Base-by-base conservation (phyloP, 2,888 invertebrate species). In the Tetranychus piercei region DNA sequence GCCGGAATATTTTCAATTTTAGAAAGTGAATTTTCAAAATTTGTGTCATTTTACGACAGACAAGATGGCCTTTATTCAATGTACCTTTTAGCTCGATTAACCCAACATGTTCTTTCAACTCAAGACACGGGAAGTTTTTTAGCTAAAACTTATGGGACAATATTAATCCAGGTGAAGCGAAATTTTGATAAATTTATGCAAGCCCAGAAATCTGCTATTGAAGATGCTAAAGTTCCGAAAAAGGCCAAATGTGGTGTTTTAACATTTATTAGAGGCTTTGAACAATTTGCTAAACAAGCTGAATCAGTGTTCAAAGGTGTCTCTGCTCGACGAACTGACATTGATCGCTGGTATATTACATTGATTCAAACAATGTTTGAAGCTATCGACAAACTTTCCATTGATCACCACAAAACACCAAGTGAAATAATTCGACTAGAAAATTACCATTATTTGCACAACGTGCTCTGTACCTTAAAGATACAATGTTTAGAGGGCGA, bases 381-480 rank as follows among this genome's bases (percentile, higher is more conserved):
- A 79, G 89, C 89, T 77, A 90, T 95, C 77, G 86, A 87, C 66
- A 83, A 87, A 73, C 90, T 93, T 79, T 88, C 92, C 0, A 85
- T 84, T 74, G 91, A 93, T 80, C 92, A 93, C 82, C 88, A 89
- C 78, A 94, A 94, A 84, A 94, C 94, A 20, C 97, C 96, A 6
- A 87, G 89, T 73, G 90, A 92, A 84, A 93, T 95, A 71, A 87
- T 95, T 73, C 90, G 90, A 83, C 91, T 94, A 89, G 90, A 97
- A 85, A 99, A 97, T 84, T 96, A 91, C 84, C 96, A 97, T 85
- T 90, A 91, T 80, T 87, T 99, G 82, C 89, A 90, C 82, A 91
- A 89, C 71, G 84, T 90, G 78, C 83, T 96, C 78, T 90, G 91
- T 8, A 90, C 92, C 82, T 84, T 95, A 80, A 96, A 96, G 85